Conservation (phyloP, 2,797 vertebrate genomes). For the Megaceryle alcyon region DNA sequence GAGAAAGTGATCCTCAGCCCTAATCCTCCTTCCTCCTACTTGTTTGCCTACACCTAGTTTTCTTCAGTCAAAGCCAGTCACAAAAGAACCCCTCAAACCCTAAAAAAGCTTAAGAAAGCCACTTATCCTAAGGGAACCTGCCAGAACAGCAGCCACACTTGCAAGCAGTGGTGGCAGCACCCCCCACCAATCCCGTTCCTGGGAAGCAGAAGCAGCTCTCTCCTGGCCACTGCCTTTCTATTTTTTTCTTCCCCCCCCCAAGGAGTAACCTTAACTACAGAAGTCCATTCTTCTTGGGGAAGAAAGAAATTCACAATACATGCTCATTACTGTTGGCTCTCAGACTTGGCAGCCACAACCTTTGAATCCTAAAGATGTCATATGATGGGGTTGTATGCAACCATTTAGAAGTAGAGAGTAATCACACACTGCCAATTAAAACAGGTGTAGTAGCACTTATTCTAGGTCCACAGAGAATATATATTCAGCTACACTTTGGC, state of each 20-base stretch:
- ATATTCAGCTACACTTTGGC: neutral
- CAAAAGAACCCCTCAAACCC: neutral
- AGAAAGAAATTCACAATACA: neutral
- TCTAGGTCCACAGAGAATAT: neutral
- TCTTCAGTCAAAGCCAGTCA: neutral
- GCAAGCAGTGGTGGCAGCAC: no score
- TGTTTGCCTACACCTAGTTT: neutral
- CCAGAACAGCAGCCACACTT: neutral
- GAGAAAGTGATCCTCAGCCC: neutral
- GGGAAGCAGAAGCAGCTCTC: neutral
- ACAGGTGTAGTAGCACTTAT: neutral
- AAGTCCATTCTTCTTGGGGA: neutral
- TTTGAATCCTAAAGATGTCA: neutral
- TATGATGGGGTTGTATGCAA: fast-evolving
- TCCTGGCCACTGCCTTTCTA: no score
- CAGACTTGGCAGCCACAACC: neutral
- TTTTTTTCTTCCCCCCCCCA: no score
- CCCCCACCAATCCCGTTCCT: neutral
- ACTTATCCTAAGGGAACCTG: neutral
- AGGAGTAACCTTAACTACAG: no score
- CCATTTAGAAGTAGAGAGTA: neutral
- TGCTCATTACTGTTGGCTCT: fast-evolving
- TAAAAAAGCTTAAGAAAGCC: neutral
- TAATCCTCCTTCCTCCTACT: neutral
- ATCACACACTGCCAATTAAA: neutral